Conservation (phyloP, 2,113 vertebrate species). For the Siniperca knerii region DNA sequence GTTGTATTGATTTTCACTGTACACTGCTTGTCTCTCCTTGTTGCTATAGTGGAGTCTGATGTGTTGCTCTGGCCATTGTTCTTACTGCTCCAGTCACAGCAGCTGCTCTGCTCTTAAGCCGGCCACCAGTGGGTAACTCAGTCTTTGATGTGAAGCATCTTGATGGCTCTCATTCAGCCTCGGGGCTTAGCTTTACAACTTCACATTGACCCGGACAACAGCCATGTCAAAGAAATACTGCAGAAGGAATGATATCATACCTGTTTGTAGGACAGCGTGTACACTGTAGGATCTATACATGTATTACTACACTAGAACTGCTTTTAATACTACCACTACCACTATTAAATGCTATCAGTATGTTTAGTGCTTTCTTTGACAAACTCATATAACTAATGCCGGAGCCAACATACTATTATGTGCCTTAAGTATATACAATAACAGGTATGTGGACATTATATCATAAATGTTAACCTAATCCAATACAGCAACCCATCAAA, state of each 20-base stretch:
- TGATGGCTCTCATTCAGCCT: constrained; percentile 57
- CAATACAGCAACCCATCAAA: neutral
- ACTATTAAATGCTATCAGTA: too few species aligned
- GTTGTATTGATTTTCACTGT: constrained; percentile 54
- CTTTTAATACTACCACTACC: neutral
- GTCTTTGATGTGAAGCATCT: constrained; percentile 62
- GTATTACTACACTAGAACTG: neutral
- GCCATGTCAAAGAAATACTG: constrained; percentile 31
- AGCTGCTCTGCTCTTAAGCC: constrained; percentile 46
- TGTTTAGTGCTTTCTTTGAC: neutral
- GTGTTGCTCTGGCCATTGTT: constrained; percentile 34
- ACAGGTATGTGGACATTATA: neutral
- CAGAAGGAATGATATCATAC: neutral
- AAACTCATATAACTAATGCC: neutral
- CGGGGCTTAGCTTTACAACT: constrained; percentile 25
- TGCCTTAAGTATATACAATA: neutral
- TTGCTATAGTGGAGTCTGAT: constrained; percentile 22
- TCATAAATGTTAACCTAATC: neutral
- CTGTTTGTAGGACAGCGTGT: neutral
- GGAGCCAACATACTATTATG: neutral
- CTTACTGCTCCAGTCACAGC: constrained; percentile 46
- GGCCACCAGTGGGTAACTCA: constrained; percentile 26
- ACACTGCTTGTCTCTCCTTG: constrained; percentile 16
- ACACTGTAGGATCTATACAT: neutral
- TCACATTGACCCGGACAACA: constrained; percentile 35